Base-by-base conservation (phyloP, 2,888 invertebrate species). In the Eupithecia pulchellata region DNA sequence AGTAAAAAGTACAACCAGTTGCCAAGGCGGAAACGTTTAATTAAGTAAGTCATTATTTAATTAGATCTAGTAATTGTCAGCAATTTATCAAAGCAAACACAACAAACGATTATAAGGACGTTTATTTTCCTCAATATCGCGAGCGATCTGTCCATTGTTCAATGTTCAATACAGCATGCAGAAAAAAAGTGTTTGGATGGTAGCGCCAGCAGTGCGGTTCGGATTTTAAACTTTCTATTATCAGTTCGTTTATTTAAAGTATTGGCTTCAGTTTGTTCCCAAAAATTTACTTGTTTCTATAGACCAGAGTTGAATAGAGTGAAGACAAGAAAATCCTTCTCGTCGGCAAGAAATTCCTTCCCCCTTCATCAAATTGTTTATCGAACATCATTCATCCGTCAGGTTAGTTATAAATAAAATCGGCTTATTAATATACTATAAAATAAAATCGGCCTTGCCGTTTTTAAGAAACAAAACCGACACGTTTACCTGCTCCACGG, bases 61-160 rank as follows among this genome's bases (percentile, higher is more conserved):
- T 55, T 65, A 65, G 36, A 55, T 25, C 64, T 25, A 55, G 55
- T 55, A 34, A 36, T 34, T 55, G 64, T 34, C 64, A 55, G 55
- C 34, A 65, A 65, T 55, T 25, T 34, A 65, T 60, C 64, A 63
- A 20, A 63, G 29, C n/a, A 66, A 42, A 62, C 55, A 68, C 30
- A 68, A 57, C 36, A 57, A 36, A 55, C 36, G 20, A 13, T 64
- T 55, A 32, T 55, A 25, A 34, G 14, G 13, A 32, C 52, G 32
- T 36, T 55, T 13, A 57, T 68, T 68, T 68, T 68, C 25, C 55
- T 30, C 57, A 64, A 68, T 63, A 55, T n/a, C n/a, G 32, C 60
- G 5, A 30, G 67, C 34, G 47, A 62, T 36, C 27, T 20, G 11
- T 58, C n/a, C 58, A 60, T 34, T 61, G 55, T 55, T 27, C 36